These are phyloP conservation scores for Conistra vaccinii DNA, from an alignment of 2,888 invertebrate species.

Conservation along the genomic window DNA sequence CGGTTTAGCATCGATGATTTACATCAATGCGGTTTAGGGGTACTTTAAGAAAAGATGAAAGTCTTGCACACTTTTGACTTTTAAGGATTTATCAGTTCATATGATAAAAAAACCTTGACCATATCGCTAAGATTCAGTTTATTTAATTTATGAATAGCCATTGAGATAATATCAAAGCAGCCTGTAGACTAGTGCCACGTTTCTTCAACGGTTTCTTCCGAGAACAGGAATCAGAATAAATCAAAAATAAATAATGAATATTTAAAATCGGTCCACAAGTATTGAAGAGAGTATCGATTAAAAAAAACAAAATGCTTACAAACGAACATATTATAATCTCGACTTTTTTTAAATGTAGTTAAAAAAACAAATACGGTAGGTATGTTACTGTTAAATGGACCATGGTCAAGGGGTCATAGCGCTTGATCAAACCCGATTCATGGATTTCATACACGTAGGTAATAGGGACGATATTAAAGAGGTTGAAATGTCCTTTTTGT, in stretches of 20 bases:
- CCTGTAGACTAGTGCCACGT: neutral
- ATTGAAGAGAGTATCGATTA: too few species aligned
- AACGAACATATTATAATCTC: too few species aligned
- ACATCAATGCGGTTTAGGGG: too few species aligned
- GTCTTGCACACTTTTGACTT: too few species aligned
- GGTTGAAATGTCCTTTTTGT: neutral
- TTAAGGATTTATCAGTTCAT: too few species aligned
- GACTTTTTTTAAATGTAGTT: too few species aligned
- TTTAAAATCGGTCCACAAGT: too few species aligned
- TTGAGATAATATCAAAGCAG: neutral
- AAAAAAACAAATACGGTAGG: neutral
- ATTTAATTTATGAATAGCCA: too few species aligned
- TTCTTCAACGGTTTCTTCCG: neutral
- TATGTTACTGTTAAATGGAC: neutral
- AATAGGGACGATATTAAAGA: neutral
- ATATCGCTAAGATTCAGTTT: neutral
- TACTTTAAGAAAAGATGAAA: too few species aligned
- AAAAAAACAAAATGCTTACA: too few species aligned
- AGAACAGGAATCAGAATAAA: neutral
- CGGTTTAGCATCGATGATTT: too few species aligned
- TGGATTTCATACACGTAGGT: neutral
- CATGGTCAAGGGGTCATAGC: neutral
- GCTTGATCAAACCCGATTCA: neutral
- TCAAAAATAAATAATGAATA: neutral
- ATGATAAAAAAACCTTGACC: too few species aligned